Conservation (phyloP, 2,113 vertebrate species). For the Hippocampus zosterae region DNA sequence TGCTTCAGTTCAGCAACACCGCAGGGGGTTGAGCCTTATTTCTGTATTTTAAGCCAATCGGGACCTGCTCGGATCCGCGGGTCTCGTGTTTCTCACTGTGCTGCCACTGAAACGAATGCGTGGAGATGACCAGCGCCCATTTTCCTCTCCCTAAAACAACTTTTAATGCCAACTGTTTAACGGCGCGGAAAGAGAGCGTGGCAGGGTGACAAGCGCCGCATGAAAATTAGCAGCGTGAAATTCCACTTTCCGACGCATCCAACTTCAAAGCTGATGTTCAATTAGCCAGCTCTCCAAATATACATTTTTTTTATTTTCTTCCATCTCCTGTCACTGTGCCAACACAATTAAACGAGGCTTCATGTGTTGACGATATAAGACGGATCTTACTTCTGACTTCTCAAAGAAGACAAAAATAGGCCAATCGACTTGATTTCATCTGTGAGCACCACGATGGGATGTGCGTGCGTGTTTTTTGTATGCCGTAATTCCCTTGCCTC, state of each 20-base stretch:
- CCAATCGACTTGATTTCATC: constrained; percentile 1
- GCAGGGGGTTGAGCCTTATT: no score
- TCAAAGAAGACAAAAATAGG: constrained; percentile 18
- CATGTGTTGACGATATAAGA: constrained; percentile 15
- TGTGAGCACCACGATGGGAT: neutral
- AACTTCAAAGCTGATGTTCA: constrained; percentile 40
- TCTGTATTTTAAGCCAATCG: no score
- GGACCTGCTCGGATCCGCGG: no score
- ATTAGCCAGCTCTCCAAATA: constrained; percentile 39
- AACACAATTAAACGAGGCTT: constrained; percentile 23
- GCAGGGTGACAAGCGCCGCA: neutral
- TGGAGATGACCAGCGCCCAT: neutral
- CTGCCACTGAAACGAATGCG: neutral
- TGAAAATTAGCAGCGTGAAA: constrained; percentile 32
- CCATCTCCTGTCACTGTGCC: constrained; percentile 5
- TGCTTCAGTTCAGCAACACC: no score
- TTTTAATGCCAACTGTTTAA: constrained; percentile 1
- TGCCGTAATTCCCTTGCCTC: neutral
- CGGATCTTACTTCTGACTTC: constrained; percentile 12
- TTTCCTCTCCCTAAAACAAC: neutral
- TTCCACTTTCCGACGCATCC: constrained; percentile 14
- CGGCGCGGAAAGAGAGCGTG: neutral
- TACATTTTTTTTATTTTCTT: constrained; percentile 16
- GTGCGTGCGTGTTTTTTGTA: neutral
- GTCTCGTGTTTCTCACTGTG: neutral